Conservation (phyloP, 2,888 invertebrate genomes). For the Nasonovia ribisnigri region DNA sequence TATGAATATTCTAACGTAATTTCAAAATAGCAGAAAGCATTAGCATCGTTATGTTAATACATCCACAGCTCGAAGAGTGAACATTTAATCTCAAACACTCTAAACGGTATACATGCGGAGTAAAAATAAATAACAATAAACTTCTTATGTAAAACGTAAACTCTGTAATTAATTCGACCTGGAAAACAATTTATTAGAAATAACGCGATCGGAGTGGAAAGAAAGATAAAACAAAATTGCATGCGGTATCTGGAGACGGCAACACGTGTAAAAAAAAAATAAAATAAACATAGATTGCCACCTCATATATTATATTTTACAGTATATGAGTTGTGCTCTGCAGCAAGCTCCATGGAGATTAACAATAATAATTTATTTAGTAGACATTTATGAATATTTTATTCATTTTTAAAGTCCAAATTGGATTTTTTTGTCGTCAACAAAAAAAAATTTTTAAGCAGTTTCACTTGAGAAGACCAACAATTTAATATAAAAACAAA, state of each 20-base stretch:
- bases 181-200: neutral
- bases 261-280: neutral
- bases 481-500: neutral
- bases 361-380: neutral
- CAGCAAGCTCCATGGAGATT: neutral
- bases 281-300: neutral
- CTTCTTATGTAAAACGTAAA: constrained; percentile 15
- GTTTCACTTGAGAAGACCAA: neutral
- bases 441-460: neutral
- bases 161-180: neutral
- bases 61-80: neutral
- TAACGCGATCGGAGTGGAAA: constrained; percentile 2
- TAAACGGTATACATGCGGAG: neutral
- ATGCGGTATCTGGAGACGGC: neutral
- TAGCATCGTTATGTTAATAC: constrained; percentile 37
- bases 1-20: constrained; percentile 50
- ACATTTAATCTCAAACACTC: constrained; percentile 8
- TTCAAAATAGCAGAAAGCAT: constrained; percentile 36
- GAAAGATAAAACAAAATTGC: neutral
- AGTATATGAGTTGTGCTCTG: neutral
- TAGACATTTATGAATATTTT: neutral
- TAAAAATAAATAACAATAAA: constrained; percentile 32
- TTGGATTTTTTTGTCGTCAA: neutral
- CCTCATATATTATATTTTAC: neutral
- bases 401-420: neutral